phyloP scores from a whole-genome alignment of 1,140 invertebrate genomes.

The Aporrectodea caliginosa region DNA sequence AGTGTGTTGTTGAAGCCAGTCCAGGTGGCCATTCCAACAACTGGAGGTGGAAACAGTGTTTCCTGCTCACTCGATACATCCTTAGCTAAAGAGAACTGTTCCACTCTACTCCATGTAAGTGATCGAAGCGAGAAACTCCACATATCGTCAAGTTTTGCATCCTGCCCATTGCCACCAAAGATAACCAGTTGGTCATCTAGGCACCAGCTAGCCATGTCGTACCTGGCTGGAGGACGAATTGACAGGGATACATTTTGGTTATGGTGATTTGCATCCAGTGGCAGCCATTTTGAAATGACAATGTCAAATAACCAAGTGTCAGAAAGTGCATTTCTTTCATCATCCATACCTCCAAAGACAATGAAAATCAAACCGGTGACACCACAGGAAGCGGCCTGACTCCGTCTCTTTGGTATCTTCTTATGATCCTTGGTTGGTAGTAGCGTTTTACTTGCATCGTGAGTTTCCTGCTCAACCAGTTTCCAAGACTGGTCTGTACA shows the following conservation, averaged over 20 bases:
- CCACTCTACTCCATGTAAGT: neutral
- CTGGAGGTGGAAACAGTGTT: neutral
- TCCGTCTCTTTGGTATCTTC: neutral
- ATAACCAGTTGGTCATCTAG: neutral
- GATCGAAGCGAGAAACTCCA: neutral
- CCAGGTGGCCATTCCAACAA: neutral
- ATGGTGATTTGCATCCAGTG: neutral
- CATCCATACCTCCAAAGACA: neutral
- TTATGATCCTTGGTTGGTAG: neutral
- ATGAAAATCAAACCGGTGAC: neutral
- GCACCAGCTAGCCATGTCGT: neutral
- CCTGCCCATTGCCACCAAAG: neutral
- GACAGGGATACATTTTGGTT: neutral
- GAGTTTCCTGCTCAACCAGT: neutral
- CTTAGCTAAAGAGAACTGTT: neutral
- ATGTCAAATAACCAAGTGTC: neutral
- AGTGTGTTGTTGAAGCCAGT: neutral
- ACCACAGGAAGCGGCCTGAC: neutral
- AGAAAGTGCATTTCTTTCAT: neutral
- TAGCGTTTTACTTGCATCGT: too few species aligned
- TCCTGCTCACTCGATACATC: neutral
- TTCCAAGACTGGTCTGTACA: neutral
- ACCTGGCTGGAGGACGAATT: neutral
- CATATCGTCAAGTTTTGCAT: neutral
- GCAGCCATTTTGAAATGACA: neutral